These are phyloP conservation scores for Dastarcus helophoroides DNA, from an alignment of 2,888 invertebrate species.

Conservation along the genomic window DNA sequence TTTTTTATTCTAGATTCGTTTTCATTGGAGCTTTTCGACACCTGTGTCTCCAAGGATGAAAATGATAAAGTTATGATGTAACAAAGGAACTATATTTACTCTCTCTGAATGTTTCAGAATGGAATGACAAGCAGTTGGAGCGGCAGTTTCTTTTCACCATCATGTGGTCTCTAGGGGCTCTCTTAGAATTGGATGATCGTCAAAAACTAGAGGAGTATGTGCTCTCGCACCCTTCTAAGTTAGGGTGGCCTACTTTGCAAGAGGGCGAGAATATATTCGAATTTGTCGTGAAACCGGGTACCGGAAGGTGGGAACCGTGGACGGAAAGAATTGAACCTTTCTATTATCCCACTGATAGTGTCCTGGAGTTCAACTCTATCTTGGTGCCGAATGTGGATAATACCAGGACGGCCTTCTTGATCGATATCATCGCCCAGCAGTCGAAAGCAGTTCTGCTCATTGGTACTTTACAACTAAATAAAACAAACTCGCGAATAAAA, in stretches of 20 bases:
- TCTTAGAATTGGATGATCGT: conserved; percentile 65
- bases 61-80: too few relatives aligned
- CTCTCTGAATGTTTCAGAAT: too few relatives aligned
- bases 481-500: too few relatives aligned
- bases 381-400: conserved; percentile 85
- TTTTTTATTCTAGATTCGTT: too few relatives aligned
- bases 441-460: conserved; percentile 71
- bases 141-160: conserved; percentile 66
- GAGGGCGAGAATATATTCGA: conserved; percentile 72
- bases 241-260: conserved; percentile 63
- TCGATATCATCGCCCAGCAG: conserved; percentile 70
- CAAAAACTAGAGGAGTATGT: conserved; percentile 60
- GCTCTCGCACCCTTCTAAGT: conserved; percentile 49
- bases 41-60: too few relatives aligned
- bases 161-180: conserved; percentile 84
- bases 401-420: conserved; percentile 68
- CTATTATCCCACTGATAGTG: conserved; percentile 56
- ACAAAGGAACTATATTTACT: too few relatives aligned
- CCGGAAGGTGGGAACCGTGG: conserved; percentile 79
- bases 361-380: conserved; percentile 71
- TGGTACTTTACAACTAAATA: too few relatives aligned
- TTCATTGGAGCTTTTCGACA: too few relatives aligned
- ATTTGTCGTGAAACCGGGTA: conserved; percentile 54
- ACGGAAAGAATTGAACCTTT: conserved; percentile 59
- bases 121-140: conserved; percentile 56